Conservation (phyloP, 2,113 vertebrate species). For the Brachypteracias leptosomus region DNA sequence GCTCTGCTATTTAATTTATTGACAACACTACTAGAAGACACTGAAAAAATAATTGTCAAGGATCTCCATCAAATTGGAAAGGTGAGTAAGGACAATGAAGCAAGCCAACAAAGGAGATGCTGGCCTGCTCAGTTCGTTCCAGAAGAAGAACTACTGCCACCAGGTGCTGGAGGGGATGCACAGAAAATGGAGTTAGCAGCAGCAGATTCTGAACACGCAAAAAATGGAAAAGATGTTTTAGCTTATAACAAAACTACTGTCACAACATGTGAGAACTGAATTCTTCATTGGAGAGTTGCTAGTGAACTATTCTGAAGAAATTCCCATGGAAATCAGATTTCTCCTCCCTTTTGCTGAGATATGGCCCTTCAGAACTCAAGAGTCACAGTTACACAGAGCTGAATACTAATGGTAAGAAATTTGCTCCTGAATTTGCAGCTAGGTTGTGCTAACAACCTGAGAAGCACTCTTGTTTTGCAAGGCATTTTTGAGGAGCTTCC, state of each 20-base stretch:
- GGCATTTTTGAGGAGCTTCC: not conserved
- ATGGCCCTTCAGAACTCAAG: not conserved
- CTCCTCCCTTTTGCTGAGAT: not conserved
- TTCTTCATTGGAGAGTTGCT: not conserved
- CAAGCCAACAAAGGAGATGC: not conserved
- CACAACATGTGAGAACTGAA: not conserved
- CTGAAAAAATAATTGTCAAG: conserved; percentile 64
- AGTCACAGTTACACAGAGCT: not conserved
- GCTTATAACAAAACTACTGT: not conserved
- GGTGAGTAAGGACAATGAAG: not conserved
- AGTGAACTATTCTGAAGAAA: not conserved
- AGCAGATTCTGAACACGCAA: not conserved
- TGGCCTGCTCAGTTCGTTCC: not conserved
- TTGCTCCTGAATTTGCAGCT: not conserved
- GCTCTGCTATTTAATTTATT: conserved; percentile 73
- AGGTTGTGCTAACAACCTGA: not conserved
- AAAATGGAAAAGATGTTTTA: not conserved
- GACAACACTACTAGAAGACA: conserved; percentile 61
- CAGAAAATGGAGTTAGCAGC: not conserved
- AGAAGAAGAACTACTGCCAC: not conserved
- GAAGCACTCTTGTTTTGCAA: not conserved
- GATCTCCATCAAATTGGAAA: conserved; percentile 56
- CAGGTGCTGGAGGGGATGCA: not conserved
- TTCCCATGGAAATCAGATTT: not conserved
- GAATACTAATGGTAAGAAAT: not conserved